These are phyloP conservation scores for Xanthorhoe spadicearia DNA, from an alignment of 2,888 invertebrate species.

Conservation along the genomic window DNA sequence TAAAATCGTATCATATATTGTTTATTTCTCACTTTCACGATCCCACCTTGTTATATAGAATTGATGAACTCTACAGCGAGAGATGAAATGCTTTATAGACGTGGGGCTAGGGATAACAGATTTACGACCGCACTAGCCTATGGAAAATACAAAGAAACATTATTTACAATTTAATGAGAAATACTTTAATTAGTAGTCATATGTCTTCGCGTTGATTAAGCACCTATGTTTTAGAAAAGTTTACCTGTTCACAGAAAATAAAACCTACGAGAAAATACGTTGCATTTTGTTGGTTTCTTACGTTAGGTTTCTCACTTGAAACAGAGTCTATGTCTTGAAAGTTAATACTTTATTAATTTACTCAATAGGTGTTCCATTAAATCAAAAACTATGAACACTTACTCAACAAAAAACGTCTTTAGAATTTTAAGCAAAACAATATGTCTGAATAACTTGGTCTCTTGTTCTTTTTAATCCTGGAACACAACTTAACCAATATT, in stretches of 20 bases:
- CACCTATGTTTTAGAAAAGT: not conserved
- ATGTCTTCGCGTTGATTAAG: not conserved
- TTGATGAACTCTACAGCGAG: conserved; percentile 29
- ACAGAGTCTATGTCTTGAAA: not conserved
- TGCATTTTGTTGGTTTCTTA: conserved; percentile 6
- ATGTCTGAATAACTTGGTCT: too few species aligned
- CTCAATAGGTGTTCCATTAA: not conserved
- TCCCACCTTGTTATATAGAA: conserved; percentile 33
- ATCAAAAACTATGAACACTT: too few species aligned
- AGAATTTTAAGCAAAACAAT: too few species aligned
- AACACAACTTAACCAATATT: not conserved
- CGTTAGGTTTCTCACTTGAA: not conserved
- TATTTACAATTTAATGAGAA: not conserved
- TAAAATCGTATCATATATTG: conserved; percentile 41
- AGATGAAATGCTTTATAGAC: conserved; percentile 26
- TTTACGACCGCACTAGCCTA: conserved; percentile 13
- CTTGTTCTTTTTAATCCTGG: not conserved
- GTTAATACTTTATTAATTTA: not conserved
- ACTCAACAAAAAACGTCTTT: too few species aligned
- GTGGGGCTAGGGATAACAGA: conserved; percentile 13
- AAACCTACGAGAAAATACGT: not conserved
- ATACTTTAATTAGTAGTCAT: not conserved
- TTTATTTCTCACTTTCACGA: conserved; percentile 37
- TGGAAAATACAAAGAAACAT: not conserved
- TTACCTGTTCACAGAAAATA: not conserved